Evolutionary conservation across 2,113 vertebrate genomes (phyloP).

Genomic region (Xenopus borealis): DNA sequence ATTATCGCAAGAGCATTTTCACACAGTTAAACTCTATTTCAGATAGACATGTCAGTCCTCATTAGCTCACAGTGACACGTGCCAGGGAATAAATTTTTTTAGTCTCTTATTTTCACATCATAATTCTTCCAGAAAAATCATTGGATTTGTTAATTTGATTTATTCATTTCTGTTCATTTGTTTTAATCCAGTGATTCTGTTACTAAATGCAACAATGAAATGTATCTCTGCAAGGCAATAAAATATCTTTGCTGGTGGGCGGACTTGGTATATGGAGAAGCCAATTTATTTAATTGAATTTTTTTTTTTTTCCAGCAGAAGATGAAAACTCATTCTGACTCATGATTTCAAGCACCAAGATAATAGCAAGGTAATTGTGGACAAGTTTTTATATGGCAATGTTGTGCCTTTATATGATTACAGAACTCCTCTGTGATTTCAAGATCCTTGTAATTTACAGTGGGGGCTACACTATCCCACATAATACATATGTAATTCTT

Average conservation of each 20-base stretch:
- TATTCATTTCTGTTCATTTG: slow-evolving; percentile 57
- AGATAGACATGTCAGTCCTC: slow-evolving; percentile 55
- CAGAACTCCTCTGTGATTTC: no score
- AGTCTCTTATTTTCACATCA: slow-evolving; percentile 58
- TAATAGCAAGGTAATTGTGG: no score
- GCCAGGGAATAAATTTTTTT: slow-evolving; percentile 46
- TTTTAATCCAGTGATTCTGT: slow-evolving; percentile 57
- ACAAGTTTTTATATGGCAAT: no score
- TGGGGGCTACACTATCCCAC: no score
- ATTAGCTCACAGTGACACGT: slow-evolving; percentile 52
- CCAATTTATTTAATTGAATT: no score
- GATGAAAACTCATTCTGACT: no score
- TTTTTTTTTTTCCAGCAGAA: no score
- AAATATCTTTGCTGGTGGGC: not conserved
- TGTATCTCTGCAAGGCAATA: slow-evolving; percentile 49
- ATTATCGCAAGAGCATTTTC: slow-evolving; percentile 59
- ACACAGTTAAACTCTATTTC: slow-evolving; percentile 53
- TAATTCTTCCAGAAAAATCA: slow-evolving; percentile 64
- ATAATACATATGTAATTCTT: no score
- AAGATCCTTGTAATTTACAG: no score
- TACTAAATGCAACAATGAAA: slow-evolving; percentile 63
- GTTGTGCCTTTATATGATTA: no score
- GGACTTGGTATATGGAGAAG: no score
- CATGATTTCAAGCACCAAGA: no score
- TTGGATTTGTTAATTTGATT: slow-evolving; percentile 53